These are phyloP conservation scores for Lamprotornis superbus DNA, from an alignment of 2,113 vertebrate genomes.

Conservation along the genomic window DNA sequence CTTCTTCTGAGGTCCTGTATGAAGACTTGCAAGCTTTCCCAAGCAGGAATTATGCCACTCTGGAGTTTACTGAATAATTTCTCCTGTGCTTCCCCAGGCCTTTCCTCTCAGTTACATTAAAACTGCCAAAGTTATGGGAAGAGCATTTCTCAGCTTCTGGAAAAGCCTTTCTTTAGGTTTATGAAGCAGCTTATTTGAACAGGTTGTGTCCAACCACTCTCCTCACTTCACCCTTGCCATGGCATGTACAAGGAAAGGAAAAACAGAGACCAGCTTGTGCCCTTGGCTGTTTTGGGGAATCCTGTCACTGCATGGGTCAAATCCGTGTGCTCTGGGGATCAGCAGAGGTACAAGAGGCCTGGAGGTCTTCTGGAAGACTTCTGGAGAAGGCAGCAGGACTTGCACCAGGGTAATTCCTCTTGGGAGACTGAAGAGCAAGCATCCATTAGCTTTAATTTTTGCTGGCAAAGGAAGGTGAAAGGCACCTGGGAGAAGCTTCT, in stretches of 20 bases:
- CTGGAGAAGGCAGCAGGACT: neutral
- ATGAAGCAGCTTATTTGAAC: neutral
- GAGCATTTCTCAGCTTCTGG: neutral
- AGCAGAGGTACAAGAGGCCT: neutral
- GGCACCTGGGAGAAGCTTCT: neutral
- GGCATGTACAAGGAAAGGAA: neutral
- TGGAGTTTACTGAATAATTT: neutral
- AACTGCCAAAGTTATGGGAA: neutral
- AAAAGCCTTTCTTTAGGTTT: neutral
- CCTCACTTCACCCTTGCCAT: neutral
- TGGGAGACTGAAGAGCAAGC: neutral
- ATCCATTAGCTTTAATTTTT: neutral
- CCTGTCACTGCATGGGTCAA: neutral
- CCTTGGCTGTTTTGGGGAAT: neutral
- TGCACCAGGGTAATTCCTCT: neutral
- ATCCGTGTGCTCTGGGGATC: fast-evolving
- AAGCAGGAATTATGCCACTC: neutral
- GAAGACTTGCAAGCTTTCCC: neutral
- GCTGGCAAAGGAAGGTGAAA: neutral
- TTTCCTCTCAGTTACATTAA: neutral
- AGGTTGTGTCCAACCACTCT: neutral
- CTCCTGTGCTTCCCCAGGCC: fast-evolving
- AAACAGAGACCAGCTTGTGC: neutral
- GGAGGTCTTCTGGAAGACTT: neutral
- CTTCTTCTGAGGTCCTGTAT: neutral